These are phyloP conservation scores for Pseudocheirus occidentalis DNA, from an alignment of 2,797 vertebrate species.

Conservation along the genomic window DNA sequence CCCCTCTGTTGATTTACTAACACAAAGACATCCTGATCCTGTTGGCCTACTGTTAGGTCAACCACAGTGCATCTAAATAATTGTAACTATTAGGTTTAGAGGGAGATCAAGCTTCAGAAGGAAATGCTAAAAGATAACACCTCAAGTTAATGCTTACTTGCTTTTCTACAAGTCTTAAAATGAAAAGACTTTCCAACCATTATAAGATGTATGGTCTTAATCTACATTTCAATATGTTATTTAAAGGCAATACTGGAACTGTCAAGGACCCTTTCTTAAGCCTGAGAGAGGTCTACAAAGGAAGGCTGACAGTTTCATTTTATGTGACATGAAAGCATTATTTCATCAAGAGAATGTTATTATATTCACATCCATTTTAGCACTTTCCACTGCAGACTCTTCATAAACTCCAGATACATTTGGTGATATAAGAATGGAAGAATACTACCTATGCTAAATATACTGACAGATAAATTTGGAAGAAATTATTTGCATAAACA, in stretches of 20 bases:
- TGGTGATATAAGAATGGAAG: slow-evolving; percentile 1
- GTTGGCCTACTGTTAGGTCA: slow-evolving; percentile 65
- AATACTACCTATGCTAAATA: slow-evolving; percentile 53
- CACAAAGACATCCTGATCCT: background rate
- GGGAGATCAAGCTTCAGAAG: slow-evolving; percentile 77
- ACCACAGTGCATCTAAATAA: slow-evolving; percentile 79
- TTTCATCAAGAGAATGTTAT: slow-evolving; percentile 81
- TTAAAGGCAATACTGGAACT: slow-evolving; percentile 81
- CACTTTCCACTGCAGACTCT: slow-evolving; percentile 55
- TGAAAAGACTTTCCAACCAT: slow-evolving; percentile 80
- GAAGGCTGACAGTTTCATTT: slow-evolving; percentile 78
- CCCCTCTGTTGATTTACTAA: background rate
- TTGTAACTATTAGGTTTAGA: slow-evolving; percentile 76
- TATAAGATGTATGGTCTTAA: slow-evolving; percentile 80
- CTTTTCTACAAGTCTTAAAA: slow-evolving; percentile 81
- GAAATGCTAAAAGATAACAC: slow-evolving; percentile 78
- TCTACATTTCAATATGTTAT: slow-evolving; percentile 84
- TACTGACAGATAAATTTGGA: slow-evolving; percentile 37
- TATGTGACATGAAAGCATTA: slow-evolving; percentile 75
- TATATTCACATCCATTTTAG: slow-evolving; percentile 66
- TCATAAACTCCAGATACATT: slow-evolving; percentile 46
- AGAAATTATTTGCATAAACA: slow-evolving; percentile 37
- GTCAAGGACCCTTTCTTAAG: slow-evolving; percentile 81
- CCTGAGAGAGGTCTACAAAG: slow-evolving; percentile 80
- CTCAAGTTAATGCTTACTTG: slow-evolving; percentile 79